Conservation (phyloP, 2,113 vertebrate species). For the Callospermophilus lateralis region DNA sequence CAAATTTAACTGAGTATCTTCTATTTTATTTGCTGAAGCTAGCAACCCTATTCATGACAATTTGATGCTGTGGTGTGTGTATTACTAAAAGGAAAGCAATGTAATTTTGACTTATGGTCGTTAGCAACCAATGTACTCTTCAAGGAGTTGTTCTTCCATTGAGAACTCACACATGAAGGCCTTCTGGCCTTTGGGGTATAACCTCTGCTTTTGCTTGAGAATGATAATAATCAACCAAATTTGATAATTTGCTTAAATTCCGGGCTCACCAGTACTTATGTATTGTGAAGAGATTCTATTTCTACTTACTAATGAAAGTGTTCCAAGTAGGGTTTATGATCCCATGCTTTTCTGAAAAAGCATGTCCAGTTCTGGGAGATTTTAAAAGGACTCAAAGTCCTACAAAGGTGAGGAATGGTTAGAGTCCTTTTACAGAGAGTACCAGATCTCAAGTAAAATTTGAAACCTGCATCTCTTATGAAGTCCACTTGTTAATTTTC, state of each 20-base stretch:
- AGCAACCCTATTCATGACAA: not conserved
- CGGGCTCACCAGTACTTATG: not conserved
- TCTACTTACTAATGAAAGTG: not conserved
- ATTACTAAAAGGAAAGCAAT: slow-evolving; percentile 2
- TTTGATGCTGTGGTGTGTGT: not conserved
- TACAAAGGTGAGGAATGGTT: slow-evolving; percentile 43
- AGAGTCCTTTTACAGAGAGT: not conserved
- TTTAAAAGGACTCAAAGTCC: slow-evolving; percentile 24
- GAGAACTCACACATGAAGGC: not conserved
- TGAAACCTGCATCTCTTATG: slow-evolving; percentile 38
- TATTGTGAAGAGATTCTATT: not conserved
- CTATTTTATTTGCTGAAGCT: slow-evolving; percentile 31
- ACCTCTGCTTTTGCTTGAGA: not conserved
- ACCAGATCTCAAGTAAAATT: slow-evolving; percentile 37
- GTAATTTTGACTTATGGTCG: not conserved
- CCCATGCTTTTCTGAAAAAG: slow-evolving; percentile 33
- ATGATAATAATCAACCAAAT: not conserved
- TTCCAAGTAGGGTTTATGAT: not conserved
- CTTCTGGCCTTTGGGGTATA: not conserved
- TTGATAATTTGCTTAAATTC: slow-evolving; percentile 1
- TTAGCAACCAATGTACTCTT: not conserved
- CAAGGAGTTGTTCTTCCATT: not conserved
- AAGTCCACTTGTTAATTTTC: slow-evolving; percentile 39
- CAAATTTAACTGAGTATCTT: slow-evolving; percentile 5
- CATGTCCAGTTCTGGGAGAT: not conserved